Evolutionary conservation across 2,113 vertebrate species (phyloP).

Genomic region (Mugil cephalus): DNA sequence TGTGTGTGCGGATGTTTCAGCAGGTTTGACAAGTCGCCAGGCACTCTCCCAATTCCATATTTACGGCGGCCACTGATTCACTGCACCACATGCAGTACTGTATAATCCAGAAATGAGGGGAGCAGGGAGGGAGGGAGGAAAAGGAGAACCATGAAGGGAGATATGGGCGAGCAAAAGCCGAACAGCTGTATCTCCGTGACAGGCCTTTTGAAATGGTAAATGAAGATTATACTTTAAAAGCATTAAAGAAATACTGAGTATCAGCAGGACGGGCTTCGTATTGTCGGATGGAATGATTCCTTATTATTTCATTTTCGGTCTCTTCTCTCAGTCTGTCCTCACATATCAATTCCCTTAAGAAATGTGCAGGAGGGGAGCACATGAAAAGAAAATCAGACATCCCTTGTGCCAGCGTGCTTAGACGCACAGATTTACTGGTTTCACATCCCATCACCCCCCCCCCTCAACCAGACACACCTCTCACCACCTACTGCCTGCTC

Average conservation of each 20-base stretch:
- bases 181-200: slow-evolving; percentile 29
- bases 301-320: slow-evolving; percentile 46
- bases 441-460: slow-evolving; percentile 11
- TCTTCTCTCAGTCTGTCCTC: slow-evolving; percentile 37
- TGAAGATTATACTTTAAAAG: slow-evolving; percentile 59
- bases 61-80: slow-evolving; percentile 51
- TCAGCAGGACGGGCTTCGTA: slow-evolving; percentile 27
- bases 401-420: slow-evolving; percentile 40
- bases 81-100: slow-evolving; percentile 41
- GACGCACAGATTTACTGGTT: slow-evolving; percentile 69
- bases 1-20: slow-evolving; percentile 21
- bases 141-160: background rate
- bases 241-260: slow-evolving; percentile 51
- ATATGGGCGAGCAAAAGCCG: slow-evolving; percentile 27
- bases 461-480: background rate
- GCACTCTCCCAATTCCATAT: slow-evolving; percentile 41
- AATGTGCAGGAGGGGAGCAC: slow-evolving; percentile 6
- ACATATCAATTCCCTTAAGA: slow-evolving; percentile 39
- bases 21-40: slow-evolving; percentile 26
- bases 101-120: slow-evolving; percentile 41
- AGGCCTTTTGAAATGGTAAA: slow-evolving; percentile 48
- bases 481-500: slow-evolving; percentile 38
- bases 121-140: slow-evolving; percentile 4
- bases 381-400: slow-evolving; percentile 64
- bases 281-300: slow-evolving; percentile 53